These are phyloP conservation scores for Gulo gulo DNA, from an alignment of 2,113 vertebrate genomes.

Conservation along the genomic window DNA sequence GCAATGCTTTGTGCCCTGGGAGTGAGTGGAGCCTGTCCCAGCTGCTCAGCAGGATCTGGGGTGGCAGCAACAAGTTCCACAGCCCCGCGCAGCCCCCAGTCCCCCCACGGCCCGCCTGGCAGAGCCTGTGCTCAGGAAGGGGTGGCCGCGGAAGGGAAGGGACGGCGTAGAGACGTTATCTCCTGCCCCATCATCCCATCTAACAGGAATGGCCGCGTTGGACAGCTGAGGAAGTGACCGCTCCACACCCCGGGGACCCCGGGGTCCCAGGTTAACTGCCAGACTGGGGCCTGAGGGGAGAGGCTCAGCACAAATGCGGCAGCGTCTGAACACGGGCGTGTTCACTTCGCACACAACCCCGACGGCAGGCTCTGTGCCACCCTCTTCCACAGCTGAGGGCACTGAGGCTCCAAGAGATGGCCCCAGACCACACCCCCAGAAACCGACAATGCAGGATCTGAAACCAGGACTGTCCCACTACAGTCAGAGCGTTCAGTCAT, in stretches of 20 bases:
- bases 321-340: accelerated
- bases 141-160: not conserved
- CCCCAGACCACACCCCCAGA: not conserved
- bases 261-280: not conserved
- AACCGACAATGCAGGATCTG: not conserved
- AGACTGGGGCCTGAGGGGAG: not conserved
- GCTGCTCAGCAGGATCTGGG: not conserved
- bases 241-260: not conserved
- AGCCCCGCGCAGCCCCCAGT: accelerated
- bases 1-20: not conserved
- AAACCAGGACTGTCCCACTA: not conserved
- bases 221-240: slow-evolving; percentile 10
- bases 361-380: not conserved
- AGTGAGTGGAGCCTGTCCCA: not conserved
- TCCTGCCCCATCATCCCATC: not conserved
- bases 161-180: not conserved
- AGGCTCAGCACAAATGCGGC: not conserved
- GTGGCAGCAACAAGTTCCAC: not conserved
- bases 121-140: not conserved
- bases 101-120: not conserved
- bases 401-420: not conserved
- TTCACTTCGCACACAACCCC: not conserved
- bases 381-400: not conserved
- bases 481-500: not conserved
- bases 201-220: not conserved